phyloP scores from a whole-genome alignment of 2,113 vertebrate genomes.

The Chlorocebus sabaeus region DNA sequence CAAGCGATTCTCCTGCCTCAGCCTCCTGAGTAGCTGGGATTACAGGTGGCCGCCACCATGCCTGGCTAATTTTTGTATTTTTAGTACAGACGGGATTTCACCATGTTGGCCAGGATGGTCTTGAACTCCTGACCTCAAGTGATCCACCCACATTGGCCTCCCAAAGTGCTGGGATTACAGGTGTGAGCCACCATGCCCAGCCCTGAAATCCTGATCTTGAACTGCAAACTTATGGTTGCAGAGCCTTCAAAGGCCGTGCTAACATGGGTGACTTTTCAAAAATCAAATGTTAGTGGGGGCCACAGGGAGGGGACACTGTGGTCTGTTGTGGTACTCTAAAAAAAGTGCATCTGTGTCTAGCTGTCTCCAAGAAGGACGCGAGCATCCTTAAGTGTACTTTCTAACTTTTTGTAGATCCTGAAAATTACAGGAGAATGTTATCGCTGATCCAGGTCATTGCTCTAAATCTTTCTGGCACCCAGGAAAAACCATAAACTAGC shows the following conservation, averaged over 20 bases:
- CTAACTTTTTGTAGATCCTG: background rate
- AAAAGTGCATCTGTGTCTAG: background rate
- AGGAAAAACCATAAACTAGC: background rate
- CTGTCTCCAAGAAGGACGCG: background rate
- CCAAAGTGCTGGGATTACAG: no score
- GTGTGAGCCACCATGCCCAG: no score
- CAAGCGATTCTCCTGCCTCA: no score
- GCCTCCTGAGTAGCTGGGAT: no score
- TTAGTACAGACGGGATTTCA: no score
- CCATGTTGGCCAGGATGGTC: no score
- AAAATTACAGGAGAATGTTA: background rate
- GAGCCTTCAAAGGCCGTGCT: background rate
- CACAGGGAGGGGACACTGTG: rapidly evolving
- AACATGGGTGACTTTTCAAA: background rate
- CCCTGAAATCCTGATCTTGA: background rate
- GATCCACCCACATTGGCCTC: no score
- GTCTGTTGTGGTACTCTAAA: background rate
- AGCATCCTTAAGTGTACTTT: background rate
- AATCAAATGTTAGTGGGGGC: background rate
- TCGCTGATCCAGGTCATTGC: background rate
- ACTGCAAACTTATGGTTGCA: no score
- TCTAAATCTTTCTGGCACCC: background rate
- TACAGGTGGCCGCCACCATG: no score
- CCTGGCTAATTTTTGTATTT: no score
- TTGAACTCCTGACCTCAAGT: no score